phyloP scores from a whole-genome alignment of 1,140 invertebrate genomes.

The Brachionus paranguensis region DNA sequence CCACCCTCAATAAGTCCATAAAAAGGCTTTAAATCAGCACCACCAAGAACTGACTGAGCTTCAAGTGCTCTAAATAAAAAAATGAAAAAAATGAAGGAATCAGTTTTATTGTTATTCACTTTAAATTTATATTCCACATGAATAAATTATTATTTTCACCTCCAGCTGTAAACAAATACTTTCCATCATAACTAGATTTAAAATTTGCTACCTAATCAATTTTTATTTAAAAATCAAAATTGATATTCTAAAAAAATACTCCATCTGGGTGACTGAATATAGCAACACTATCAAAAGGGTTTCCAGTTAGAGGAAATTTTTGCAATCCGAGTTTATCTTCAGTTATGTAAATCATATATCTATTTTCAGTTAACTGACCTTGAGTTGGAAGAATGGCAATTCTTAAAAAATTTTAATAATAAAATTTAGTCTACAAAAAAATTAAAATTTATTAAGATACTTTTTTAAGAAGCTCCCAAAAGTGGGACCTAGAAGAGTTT shows the following conservation, averaged over 20 bases:
- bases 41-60: slow-evolving; percentile 54
- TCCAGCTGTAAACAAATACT: slow-evolving; percentile 61
- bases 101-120: slow-evolving; percentile 50
- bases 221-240: neutral
- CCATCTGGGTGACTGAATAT: slow-evolving; percentile 63
- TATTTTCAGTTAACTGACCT: slow-evolving; percentile 41
- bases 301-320: slow-evolving; percentile 65
- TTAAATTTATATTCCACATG: slow-evolving; percentile 62
- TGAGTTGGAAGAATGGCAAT: slow-evolving; percentile 47
- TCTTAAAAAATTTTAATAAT: slow-evolving; percentile 41
- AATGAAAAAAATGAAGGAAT: neutral
- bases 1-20: slow-evolving; percentile 56
- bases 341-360: slow-evolving; percentile 63
- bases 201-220: slow-evolving; percentile 48
- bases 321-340: slow-evolving; percentile 65
- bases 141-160: slow-evolving; percentile 59
- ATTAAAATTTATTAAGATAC: neutral
- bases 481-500: slow-evolving; percentile 63
- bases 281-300: slow-evolving; percentile 65
- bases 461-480: slow-evolving; percentile 60
- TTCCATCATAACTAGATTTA: slow-evolving; percentile 52
- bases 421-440: too few species aligned
- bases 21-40: slow-evolving; percentile 55
- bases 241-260: slow-evolving; percentile 53
- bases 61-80: slow-evolving; percentile 50